Base-by-base conservation (phyloP, 2,888 invertebrate species). In the Omphaloscelis lunosa region DNA sequence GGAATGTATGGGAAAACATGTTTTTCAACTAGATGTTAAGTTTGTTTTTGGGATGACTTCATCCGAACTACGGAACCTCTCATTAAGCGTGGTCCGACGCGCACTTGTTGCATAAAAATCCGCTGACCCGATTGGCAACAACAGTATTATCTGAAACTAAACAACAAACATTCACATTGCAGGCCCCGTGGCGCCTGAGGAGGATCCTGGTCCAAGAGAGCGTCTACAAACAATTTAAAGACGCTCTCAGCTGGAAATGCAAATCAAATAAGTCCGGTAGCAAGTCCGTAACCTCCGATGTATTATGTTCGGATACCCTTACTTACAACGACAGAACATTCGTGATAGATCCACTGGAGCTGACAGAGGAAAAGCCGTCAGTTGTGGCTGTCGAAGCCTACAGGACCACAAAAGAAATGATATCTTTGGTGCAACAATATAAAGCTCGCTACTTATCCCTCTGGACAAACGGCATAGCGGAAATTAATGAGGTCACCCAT, bases 131-230 rank as follows among this genome's bases (percentile, higher is more conserved):
- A 56, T 27, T 56, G 58, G 59, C 29, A 29, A 17, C 15, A 11
- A 45, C 7, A 12, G 27, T 29, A 53, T 34, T 45, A 62, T n/a
- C 15, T 53, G 51, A 61, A 63, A 15, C 41, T 78, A 72, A 80
- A 27, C 23, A 51, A 27, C 11, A 59, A 51, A 20, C n/a, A 0
- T 61, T 74, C 34, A 58, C 39, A 68, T 91, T 90, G 20, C 90
- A 93, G 93, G 84, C 87, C 11, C 92, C 92, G 0, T 95, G 95
- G 94, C 89, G 81, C 15, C 74, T 95, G 12, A 77, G 82, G 12
- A 89, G 84, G 7, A 87, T 95, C 48, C 82, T 91, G 6, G 92
- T 95, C 4, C 95, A 95, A 82, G 95, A 95, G 80, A 91, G 87
- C 80, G 84, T 92, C 2, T 90, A 91, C 59, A 85, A 90, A 17